These are phyloP conservation scores for Stegostoma tigrinum DNA, from an alignment of 2,113 vertebrate genomes.

Conservation along the genomic window DNA sequence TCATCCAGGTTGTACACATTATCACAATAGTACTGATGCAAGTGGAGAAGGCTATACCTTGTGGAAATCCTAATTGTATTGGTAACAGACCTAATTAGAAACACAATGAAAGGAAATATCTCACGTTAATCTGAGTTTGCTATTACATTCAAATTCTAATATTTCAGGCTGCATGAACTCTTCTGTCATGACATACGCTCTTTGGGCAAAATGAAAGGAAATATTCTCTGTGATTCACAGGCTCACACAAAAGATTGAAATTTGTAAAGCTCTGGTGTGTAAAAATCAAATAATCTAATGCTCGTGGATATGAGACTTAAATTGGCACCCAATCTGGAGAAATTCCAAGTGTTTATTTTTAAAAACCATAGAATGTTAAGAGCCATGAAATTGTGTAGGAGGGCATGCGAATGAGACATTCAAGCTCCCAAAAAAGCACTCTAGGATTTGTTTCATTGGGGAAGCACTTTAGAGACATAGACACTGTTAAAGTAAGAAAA, in stretches of 20 bases:
- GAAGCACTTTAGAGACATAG: background rate
- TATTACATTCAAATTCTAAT: background rate
- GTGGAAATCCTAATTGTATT: background rate
- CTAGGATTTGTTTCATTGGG: background rate
- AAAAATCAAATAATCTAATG: background rate
- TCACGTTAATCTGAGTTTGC: background rate
- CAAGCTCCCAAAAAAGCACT: background rate
- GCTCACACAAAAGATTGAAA: background rate
- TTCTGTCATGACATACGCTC: background rate
- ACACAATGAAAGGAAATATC: background rate
- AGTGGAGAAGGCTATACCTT: slow-evolving; percentile 10
- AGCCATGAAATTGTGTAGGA: background rate
- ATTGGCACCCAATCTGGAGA: background rate
- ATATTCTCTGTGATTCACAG: background rate
- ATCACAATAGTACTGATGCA: background rate
- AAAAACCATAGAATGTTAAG: background rate
- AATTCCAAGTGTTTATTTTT: slow-evolving; percentile 8
- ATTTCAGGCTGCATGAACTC: slow-evolving; percentile 16
- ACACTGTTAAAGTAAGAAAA: background rate
- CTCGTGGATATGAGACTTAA: background rate
- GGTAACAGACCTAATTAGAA: background rate
- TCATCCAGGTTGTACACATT: background rate
- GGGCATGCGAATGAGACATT: background rate
- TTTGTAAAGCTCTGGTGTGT: background rate
- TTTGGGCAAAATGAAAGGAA: background rate